phyloP scores from a whole-genome alignment of 1,140 invertebrate genomes.

The Hydropsyche tenuis region DNA sequence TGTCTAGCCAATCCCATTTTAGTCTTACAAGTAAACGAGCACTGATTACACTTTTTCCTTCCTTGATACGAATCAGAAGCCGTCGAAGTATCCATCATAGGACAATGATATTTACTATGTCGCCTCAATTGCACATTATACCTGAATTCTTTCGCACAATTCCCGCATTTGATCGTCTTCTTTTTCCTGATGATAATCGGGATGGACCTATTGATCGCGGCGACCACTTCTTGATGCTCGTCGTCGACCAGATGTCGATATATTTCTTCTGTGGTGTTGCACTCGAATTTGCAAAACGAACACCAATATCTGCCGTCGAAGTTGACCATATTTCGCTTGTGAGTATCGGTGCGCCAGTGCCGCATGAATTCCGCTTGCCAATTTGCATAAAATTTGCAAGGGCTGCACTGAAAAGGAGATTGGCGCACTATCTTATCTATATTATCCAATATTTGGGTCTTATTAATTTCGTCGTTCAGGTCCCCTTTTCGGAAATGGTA shows the following conservation, averaged over 20 bases:
- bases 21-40: slow-evolving; percentile 66
- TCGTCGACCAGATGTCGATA: slow-evolving; percentile 70
- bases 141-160: slow-evolving; percentile 69
- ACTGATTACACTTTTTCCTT: slow-evolving; percentile 66
- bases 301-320: slow-evolving; percentile 74
- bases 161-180: slow-evolving; percentile 66
- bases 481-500: slow-evolving; percentile 78
- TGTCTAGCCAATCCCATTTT: slow-evolving; percentile 72
- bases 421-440: slow-evolving; percentile 78
- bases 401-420: slow-evolving; percentile 81
- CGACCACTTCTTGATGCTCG: slow-evolving; percentile 73
- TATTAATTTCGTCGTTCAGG: slow-evolving; percentile 61
- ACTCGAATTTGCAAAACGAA: slow-evolving; percentile 76
- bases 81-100: slow-evolving; percentile 57
- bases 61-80: slow-evolving; percentile 72
- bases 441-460: slow-evolving; percentile 74
- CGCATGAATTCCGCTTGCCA: slow-evolving; percentile 72
- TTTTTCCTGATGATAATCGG: slow-evolving; percentile 79
- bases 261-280: slow-evolving; percentile 71
- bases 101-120: slow-evolving; percentile 66
- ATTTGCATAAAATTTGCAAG: slow-evolving; percentile 86
- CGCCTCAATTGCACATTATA: slow-evolving; percentile 74
- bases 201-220: slow-evolving; percentile 78
- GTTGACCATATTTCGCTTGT: slow-evolving; percentile 61
- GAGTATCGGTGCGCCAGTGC: slow-evolving; percentile 75